Evolutionary conservation across 2,888 invertebrate genomes (phyloP).

Genomic region (Pseudococcus longispinus): DNA sequence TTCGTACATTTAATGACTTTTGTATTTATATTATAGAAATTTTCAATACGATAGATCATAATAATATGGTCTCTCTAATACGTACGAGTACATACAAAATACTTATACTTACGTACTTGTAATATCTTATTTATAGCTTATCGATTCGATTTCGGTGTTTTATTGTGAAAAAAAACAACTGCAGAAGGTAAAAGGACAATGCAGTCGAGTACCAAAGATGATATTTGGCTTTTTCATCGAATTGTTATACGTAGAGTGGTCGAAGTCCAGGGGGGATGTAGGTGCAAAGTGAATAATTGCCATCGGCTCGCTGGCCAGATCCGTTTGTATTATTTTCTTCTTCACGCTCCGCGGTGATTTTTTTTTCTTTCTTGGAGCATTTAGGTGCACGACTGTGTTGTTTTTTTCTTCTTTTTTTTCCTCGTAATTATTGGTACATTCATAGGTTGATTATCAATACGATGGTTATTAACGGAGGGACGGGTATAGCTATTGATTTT

Average conservation of each 20-base stretch:
- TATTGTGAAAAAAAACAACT: not conserved
- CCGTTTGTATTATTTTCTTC: constrained; percentile 22
- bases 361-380: constrained; percentile 9
- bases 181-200: not conserved
- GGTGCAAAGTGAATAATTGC: constrained; percentile 42
- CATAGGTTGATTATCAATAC: constrained; percentile 42
- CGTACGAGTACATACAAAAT: not conserved
- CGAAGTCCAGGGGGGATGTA: not conserved
- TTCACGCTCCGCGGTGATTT: constrained; percentile 27
- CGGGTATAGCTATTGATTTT: constrained; percentile 20
- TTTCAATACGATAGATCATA: not conserved
- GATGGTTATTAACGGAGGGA: constrained; percentile 36
- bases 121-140: constrained; percentile 52
- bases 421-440: constrained; percentile 38
- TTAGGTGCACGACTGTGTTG: constrained; percentile 35
- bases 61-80: not conserved
- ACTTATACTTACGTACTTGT: not conserved
- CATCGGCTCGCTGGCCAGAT: not conserved
- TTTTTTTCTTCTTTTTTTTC: not conserved
- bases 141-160: constrained; percentile 48
- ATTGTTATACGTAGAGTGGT: not conserved
- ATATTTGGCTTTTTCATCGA: constrained; percentile 33
- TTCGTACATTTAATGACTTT: constrained; percentile 45
- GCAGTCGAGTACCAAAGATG: not conserved
- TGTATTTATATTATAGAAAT: constrained; percentile 14